These are phyloP conservation scores for Trigoniulus corallinus DNA, from an alignment of 1,140 invertebrate species.

Conservation along the genomic window DNA sequence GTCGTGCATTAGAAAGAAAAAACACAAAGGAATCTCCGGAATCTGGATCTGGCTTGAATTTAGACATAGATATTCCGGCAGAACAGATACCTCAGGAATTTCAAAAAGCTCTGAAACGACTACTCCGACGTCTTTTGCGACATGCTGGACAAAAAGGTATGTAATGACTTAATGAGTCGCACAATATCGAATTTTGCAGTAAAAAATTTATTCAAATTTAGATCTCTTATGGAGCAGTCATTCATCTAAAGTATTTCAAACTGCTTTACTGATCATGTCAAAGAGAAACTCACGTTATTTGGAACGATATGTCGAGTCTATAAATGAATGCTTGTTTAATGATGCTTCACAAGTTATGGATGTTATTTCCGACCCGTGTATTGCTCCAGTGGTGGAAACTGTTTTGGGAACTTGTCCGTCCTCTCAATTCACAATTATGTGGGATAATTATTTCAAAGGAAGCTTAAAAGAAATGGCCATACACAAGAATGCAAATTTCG, in stretches of 20 bases:
- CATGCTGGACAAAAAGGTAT: too few relatives aligned
- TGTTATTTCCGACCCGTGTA: neutral
- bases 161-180: too few relatives aligned
- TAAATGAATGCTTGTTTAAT: neutral
- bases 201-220: too few relatives aligned
- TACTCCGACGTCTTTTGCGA: too few relatives aligned
- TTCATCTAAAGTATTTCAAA: neutral
- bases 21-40: too few relatives aligned
- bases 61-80: too few relatives aligned
- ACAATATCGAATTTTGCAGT: too few relatives aligned
- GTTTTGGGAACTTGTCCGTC: neutral
- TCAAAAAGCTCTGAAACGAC: neutral
- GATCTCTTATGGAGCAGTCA: too few relatives aligned
- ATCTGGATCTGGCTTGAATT: too few relatives aligned
- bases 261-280: neutral
- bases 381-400: neutral
- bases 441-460: neutral
- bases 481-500: neutral
- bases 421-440: neutral
- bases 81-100: too few relatives aligned
- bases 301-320: neutral
- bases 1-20: too few relatives aligned
- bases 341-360: neutral
- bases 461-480: neutral
- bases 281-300: neutral